Percentiles rank a stretch among this genome's conserved stretches.
Conservation (phyloP, 2,113 vertebrate species). For the Sceloporus undulatus region DNA sequence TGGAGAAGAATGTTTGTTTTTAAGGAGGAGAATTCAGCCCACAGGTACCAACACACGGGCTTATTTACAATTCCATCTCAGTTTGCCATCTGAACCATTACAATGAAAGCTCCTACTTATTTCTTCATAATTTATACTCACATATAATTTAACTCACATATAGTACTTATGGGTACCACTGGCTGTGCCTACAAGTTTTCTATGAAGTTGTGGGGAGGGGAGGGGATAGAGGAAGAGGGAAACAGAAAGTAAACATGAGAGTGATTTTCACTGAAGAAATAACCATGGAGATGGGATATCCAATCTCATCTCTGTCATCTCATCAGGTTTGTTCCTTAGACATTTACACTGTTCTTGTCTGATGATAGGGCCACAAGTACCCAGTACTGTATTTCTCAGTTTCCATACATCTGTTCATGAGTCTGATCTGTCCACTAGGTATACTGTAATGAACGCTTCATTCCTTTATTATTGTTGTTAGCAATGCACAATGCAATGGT, state of each 20-base stretch:
- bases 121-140: background rate
- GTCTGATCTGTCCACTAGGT: no score
- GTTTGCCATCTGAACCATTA: background rate
- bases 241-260: background rate
- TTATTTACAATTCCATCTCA: no score
- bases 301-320: background rate
- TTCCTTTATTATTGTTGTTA: background rate
- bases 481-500: background rate
- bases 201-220: background rate
- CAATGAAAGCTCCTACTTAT: background rate
- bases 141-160: no score
- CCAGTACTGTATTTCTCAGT: background rate
- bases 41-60: no score
- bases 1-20: no score
- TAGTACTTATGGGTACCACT: no score
- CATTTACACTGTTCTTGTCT: background rate
- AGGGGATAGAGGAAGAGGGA: no score
- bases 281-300: background rate
- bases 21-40: no score
- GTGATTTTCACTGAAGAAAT: background rate
- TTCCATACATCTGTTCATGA: no score
- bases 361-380: no score
- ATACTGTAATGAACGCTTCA: fast-evolving
- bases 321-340: background rate
- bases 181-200: background rate